Percentiles rank a stretch among this genome's conserved stretches.
Evolutionary conservation across 2,888 invertebrate genomes (phyloP).

Genomic region (Chironomus tentans): DNA sequence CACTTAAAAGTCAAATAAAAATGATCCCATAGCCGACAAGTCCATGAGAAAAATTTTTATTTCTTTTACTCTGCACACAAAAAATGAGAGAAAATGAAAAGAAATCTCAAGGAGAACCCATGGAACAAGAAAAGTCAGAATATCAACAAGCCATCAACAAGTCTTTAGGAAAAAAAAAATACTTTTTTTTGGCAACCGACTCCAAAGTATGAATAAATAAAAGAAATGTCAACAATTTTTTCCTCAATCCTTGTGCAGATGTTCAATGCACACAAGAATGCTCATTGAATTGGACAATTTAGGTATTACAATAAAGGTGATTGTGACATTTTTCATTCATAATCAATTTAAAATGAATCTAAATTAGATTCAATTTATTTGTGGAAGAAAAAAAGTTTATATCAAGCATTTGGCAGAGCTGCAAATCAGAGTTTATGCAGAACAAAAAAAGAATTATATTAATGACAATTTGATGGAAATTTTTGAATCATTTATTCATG

Average conservation of each 20-base stretch:
- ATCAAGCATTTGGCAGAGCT: background rate
- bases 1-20: too few relatives aligned
- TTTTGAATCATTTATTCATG: slow-evolving; percentile 1
- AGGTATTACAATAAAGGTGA: too few relatives aligned
- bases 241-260: too few relatives aligned
- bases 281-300: too few relatives aligned
- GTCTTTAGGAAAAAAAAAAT: background rate
- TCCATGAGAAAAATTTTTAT: background rate
- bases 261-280: too few relatives aligned
- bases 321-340: too few relatives aligned
- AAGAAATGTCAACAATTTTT: background rate
- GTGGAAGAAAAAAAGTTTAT: too few relatives aligned
- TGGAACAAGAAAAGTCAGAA: background rate
- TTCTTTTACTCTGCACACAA: background rate
- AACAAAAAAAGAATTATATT: background rate
- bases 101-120: background rate
- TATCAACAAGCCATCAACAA: slow-evolving; percentile 16
- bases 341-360: too few relatives aligned
- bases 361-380: too few relatives aligned
- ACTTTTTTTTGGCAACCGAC: background rate
- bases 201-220: background rate
- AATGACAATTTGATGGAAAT: slow-evolving; percentile 19
- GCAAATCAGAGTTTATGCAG: too few relatives aligned
- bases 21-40: background rate
- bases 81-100: background rate